Base-by-base conservation (phyloP, 2,113 vertebrate genomes). In the Dasyurus viverrinus region DNA sequence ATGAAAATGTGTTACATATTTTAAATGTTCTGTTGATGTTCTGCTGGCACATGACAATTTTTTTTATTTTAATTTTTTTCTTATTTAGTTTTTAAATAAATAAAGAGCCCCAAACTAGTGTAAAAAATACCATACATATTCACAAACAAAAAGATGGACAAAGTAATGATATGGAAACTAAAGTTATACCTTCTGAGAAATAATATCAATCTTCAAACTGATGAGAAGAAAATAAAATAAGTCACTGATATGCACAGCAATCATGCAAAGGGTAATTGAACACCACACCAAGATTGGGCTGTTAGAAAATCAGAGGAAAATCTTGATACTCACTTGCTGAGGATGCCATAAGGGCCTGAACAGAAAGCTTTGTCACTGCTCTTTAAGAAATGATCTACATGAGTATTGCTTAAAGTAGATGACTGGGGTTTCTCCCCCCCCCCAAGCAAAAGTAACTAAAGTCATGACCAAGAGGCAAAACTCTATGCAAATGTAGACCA, bases 291-390 rank as follows among this genome's bases (percentile, higher is more conserved):
- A 0, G 89, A 27, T 42, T 90, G 54, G 91, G 24, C 22, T 94
- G 93, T 27, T 90, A 92, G 91, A 90, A 96, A 96, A 95, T 95
- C 92, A 94, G 90, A 94, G 46, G 84, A 53, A 95, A 94, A 53
- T 94, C 25, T 94, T 94, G 90, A 4, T 54, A 89, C 54, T 92
- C 46, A 90, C 91, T 96, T 96, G 48, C 36, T 89, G 55, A 94
- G 93, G 7, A n/a, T 68, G 94, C 54, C 90, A 97, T 42, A 30
- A 47, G 12, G 90, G 94, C 8, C 53, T 60, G 53, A 92, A 94
- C 42, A 95, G 92, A 76, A 94, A 96, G 94, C 50, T 54, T 90
- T 92, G 89, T 36, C 53, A 94, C 14, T 23, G 30, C 91, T 93
- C 30, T 93, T 95, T 90, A 48, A 94, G 54, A 94, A 95, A 92